Conservation (phyloP, 2,797 vertebrate species). For the Micromesistius poutassou region DNA sequence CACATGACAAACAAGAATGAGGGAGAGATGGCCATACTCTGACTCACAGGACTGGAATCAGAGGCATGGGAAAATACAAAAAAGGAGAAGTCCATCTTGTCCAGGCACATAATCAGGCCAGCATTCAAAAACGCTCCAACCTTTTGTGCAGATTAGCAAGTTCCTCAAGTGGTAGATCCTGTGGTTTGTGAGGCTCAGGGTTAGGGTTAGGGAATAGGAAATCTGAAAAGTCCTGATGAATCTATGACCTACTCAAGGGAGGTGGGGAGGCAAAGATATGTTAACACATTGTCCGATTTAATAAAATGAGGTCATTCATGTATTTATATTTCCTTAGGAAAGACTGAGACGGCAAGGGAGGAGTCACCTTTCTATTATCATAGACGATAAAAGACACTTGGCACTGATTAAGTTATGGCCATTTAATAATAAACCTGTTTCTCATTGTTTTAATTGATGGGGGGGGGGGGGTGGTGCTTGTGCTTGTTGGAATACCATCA, state of each 20-base stretch:
- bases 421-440: not conserved
- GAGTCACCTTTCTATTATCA: not conserved
- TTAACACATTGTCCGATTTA: not conserved
- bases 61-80: too few species aligned
- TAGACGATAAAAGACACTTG: not conserved
- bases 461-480: too few species aligned
- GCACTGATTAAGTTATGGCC: not conserved
- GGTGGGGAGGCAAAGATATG: not conserved
- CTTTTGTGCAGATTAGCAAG: not conserved
- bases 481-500: not conserved
- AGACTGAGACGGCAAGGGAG: not conserved
- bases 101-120: conserved; percentile 1
- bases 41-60: not conserved
- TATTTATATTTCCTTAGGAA: not conserved
- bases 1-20: too few species aligned
- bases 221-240: too few species aligned
- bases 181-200: not conserved
- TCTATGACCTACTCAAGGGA: not conserved
- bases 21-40: not conserved
- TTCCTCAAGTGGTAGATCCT: too few species aligned
- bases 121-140: not conserved
- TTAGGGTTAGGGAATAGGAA: not conserved
- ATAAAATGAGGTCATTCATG: not conserved
- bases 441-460: not conserved
- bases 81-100: not conserved